Evolutionary conservation across 1,140 invertebrate genomes (phyloP).

Genomic region (Vollenhovia emeryi): DNA sequence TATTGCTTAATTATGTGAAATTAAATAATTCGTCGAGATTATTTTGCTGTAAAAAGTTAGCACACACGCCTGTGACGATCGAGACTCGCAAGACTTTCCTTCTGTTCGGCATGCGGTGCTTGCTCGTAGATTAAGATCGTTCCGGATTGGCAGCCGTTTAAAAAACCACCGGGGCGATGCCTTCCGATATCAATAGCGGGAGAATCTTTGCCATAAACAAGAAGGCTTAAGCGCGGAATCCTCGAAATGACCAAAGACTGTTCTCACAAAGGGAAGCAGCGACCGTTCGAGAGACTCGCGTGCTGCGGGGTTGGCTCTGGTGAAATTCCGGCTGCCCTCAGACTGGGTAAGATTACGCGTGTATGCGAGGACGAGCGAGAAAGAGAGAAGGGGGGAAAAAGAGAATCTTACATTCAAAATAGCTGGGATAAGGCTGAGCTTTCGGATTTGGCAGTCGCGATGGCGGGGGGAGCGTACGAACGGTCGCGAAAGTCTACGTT

Average conservation of each 20-base stretch:
- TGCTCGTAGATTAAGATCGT: conserved; percentile 14
- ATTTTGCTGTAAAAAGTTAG: not conserved
- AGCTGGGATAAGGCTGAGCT: conserved; percentile 78
- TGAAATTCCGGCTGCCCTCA: conserved; percentile 28
- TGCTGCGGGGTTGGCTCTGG: not conserved
- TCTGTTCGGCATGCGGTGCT: not conserved
- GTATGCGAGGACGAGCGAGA: not conserved
- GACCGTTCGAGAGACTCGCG: conserved; percentile 3
- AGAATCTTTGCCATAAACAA: conserved; percentile 82
- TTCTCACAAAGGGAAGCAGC: conserved; percentile 58
- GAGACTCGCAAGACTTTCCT: not conserved
- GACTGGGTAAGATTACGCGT: conserved; percentile 39
- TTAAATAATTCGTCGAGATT: not conserved
- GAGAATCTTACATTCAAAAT: conserved; percentile 83
- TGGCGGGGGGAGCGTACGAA: conserved; percentile 59
- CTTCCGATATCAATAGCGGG: conserved; percentile 63
- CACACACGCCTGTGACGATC: not conserved
- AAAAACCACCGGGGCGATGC: conserved; percentile 27
- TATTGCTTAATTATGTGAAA: not conserved
- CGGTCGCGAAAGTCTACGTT: conserved; percentile 67
- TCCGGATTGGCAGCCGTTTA: conserved; percentile 39
- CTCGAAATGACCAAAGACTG: conserved; percentile 80
- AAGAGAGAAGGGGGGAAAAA: not conserved
- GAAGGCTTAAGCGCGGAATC: conserved; percentile 79
- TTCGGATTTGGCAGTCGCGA: conserved; percentile 63